Evolutionary conservation across 2,888 invertebrate species (phyloP).

Genomic region (Allophyes oxyacanthae): DNA sequence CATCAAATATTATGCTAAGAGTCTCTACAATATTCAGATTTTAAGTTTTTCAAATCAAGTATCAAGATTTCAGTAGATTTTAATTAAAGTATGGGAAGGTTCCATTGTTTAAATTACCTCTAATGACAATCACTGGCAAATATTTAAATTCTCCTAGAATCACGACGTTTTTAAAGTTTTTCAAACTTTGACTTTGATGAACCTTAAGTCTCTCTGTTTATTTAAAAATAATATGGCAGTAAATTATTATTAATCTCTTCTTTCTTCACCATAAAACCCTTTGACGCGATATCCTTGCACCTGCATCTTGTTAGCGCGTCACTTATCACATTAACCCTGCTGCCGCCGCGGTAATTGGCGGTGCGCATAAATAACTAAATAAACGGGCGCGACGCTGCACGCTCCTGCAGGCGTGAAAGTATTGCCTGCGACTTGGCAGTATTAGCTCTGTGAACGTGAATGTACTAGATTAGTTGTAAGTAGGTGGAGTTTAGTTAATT

Average conservation of each 20-base stretch:
- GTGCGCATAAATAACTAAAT: conserved; percentile 70
- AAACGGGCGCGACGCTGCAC: conserved; percentile 52
- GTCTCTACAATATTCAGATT: no score
- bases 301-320: conserved; percentile 71
- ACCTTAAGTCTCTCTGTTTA: no score
- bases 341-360: conserved; percentile 69
- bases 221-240: no score
- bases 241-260: conserved; percentile 21
- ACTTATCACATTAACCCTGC: conserved; percentile 76
- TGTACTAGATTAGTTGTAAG: conserved; percentile 6
- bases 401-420: conserved; percentile 43
- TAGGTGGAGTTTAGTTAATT: conserved; percentile 4
- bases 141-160: no score
- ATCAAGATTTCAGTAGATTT: no score
- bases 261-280: conserved; percentile 22
- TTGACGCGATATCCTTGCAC: conserved; percentile 41
- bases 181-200: no score
- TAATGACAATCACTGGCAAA: no score
- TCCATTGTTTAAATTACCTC: no score
- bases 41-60: no score
- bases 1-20: no score
- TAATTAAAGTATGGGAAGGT: no score
- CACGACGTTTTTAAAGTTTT: no score
- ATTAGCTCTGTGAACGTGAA: conserved; percentile 16
- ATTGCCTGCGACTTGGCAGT: conserved; percentile 51